A percentile compares a stretch with the other conserved stretches of the same genome.
phyloP scores from a whole-genome alignment of 2,113 vertebrate species.

The Erinaceus europaeus region DNA sequence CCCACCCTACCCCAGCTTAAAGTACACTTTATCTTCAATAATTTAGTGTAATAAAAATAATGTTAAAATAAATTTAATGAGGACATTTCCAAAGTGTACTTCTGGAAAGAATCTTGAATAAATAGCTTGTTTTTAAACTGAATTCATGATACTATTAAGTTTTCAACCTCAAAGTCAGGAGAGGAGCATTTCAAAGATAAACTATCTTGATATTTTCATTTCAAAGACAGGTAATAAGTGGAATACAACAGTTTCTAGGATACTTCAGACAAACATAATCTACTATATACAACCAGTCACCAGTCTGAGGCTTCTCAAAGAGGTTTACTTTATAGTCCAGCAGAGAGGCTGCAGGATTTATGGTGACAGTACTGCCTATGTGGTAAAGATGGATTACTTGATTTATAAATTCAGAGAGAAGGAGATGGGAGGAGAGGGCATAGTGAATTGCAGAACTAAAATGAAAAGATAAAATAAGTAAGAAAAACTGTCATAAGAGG shows the following conservation, averaged over 20 bases:
- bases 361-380: slow-evolving; percentile 44
- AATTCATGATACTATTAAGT: slow-evolving; percentile 82
- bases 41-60: slow-evolving; percentile 35
- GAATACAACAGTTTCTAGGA: slow-evolving; percentile 81
- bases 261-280: slow-evolving; percentile 78
- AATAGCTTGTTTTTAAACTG: slow-evolving; percentile 82
- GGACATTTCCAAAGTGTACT: slow-evolving; percentile 64
- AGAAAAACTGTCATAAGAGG: slow-evolving; percentile 33
- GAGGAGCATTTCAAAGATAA: slow-evolving; percentile 82
- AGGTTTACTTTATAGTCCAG: slow-evolving; percentile 76
- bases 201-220: slow-evolving; percentile 85
- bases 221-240: slow-evolving; percentile 83
- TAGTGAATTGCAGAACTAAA: slow-evolving; percentile 64
- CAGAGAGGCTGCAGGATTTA: slow-evolving; percentile 77
- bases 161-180: slow-evolving; percentile 74
- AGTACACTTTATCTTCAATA: slow-evolving; percentile 9
- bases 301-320: slow-evolving; percentile 77
- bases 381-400: slow-evolving; percentile 72
- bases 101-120: slow-evolving; percentile 69
- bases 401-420: slow-evolving; percentile 76
- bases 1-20: neutral
- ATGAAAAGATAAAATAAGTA: slow-evolving; percentile 58
- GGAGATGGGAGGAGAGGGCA: slow-evolving; percentile 44
- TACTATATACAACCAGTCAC: slow-evolving; percentile 76
- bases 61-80: slow-evolving; percentile 61